A percentile compares a stretch with the other conserved stretches of the same genome.
Evolutionary conservation across 2,888 invertebrate genomes (phyloP).

Genomic region (Cynaeus angustus): DNA sequence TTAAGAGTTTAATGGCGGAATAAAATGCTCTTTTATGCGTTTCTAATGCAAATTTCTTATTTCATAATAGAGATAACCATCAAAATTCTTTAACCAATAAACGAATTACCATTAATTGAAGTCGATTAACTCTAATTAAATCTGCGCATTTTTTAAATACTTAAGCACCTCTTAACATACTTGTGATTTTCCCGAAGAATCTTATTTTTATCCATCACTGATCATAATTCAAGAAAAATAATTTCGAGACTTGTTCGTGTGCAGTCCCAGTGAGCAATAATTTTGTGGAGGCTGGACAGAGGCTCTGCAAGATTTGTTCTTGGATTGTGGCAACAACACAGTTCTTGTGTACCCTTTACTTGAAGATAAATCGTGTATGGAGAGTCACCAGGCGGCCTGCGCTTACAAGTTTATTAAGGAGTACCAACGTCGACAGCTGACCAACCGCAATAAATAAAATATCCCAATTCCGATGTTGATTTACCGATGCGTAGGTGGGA

Average conservation of each 20-base stretch:
- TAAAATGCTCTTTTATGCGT: constrained; percentile 29
- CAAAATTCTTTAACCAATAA: constrained; percentile 33
- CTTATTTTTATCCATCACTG: not conserved
- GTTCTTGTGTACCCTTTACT: constrained; percentile 51
- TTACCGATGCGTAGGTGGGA: constrained; percentile 57
- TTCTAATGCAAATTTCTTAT: constrained; percentile 31
- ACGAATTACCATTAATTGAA: constrained; percentile 38
- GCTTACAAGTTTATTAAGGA: constrained; percentile 66
- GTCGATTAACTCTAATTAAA: constrained; percentile 33
- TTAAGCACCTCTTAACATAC: constrained; percentile 25
- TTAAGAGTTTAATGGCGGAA: constrained; percentile 23
- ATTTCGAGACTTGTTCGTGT: constrained; percentile 27
- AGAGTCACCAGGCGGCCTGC: constrained; percentile 52
- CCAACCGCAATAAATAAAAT: constrained; percentile 66
- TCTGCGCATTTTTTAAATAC: constrained; percentile 26
- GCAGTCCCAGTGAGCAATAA: constrained; percentile 21
- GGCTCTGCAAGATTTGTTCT: constrained; percentile 62
- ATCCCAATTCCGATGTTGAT: constrained; percentile 64
- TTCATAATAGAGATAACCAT: constrained; percentile 33
- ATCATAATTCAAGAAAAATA: constrained; percentile 21
- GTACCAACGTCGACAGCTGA: constrained; percentile 64
- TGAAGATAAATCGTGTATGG: constrained; percentile 54
- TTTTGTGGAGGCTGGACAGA: constrained; percentile 55
- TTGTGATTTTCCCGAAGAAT: constrained; percentile 2
- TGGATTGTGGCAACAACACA: constrained; percentile 55